Percentiles rank a stretch among this genome's conserved stretches.
These are phyloP conservation scores for Drosophila tristis DNA, from an alignment of 1,140 invertebrate genomes.

Conservation along the genomic window DNA sequence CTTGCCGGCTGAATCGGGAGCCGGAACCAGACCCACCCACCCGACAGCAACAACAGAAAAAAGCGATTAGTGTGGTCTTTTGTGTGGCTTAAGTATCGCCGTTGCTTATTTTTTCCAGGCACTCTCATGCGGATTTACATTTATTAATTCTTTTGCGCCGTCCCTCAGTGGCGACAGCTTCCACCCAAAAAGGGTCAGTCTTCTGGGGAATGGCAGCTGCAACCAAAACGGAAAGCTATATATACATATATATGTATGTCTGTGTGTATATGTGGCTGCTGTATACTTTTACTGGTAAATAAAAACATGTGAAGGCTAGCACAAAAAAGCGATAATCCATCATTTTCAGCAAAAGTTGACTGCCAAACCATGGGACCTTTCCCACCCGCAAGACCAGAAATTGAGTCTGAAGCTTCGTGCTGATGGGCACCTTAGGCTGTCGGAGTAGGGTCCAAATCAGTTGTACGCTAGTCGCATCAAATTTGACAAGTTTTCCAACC, in stretches of 20 bases:
- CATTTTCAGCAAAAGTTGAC: constrained; percentile 56
- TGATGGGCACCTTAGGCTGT: not conserved
- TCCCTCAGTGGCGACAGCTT: constrained; percentile 18
- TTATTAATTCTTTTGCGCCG: constrained; percentile 58
- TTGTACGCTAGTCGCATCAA: not conserved
- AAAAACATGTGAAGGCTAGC: constrained; percentile 52
- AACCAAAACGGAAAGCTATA: not conserved
- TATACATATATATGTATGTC: not conserved
- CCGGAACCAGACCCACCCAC: not conserved
- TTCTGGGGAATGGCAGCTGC: constrained; percentile 23
- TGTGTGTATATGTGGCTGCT: too few species aligned
- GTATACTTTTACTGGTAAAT: constrained; percentile 24
- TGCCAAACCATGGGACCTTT: constrained; percentile 19
- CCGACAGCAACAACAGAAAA: constrained; percentile 38
- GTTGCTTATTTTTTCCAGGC: constrained; percentile 30
- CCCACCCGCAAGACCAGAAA: constrained; percentile 12
- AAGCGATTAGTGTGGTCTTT: constrained; percentile 68
- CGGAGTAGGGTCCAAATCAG: too few species aligned
- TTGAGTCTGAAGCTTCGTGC: too few species aligned
- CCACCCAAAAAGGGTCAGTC: constrained; percentile 43
- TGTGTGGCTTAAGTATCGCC: constrained; percentile 56
- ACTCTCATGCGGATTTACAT: constrained; percentile 66
- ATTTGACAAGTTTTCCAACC: not conserved
- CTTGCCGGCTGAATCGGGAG: not conserved
- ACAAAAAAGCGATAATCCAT: constrained; percentile 65